Evolutionary conservation across 2,888 invertebrate genomes (phyloP).

Genomic region (Parnassius smintheus): DNA sequence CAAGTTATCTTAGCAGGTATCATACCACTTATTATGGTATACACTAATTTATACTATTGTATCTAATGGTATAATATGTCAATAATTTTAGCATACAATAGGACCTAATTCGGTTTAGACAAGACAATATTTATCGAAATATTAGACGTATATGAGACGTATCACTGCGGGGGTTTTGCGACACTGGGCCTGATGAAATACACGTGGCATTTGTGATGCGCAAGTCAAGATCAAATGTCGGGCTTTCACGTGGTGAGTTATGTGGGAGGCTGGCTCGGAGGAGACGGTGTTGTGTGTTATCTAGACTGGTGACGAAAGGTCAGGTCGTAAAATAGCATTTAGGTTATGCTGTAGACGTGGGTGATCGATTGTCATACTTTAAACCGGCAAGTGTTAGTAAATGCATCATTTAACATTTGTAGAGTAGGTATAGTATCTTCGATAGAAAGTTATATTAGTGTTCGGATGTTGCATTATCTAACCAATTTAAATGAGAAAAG

Average conservation of each 20-base stretch:
- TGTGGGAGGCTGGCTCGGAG: conserved; percentile 17
- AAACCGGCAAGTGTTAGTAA: too few relatives aligned
- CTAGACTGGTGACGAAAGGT: not conserved
- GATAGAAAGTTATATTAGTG: too few relatives aligned
- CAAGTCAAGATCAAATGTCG: conserved; percentile 50
- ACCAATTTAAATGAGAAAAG: too few relatives aligned
- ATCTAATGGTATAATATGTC: too few relatives aligned
- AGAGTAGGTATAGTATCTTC: too few relatives aligned
- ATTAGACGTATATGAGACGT: conserved; percentile 29
- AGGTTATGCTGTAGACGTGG: not conserved
- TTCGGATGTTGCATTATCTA: too few relatives aligned
- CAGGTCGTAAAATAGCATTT: not conserved
- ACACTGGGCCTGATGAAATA: conserved; percentile 43
- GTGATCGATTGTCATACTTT: not conserved
- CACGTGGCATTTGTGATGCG: conserved; percentile 46
- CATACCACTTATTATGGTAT: too few relatives aligned
- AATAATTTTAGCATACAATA: conserved; percentile 2
- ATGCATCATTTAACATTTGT: too few relatives aligned
- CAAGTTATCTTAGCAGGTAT: too few relatives aligned
- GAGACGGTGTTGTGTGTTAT: not conserved
- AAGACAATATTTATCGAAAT: conserved; percentile 9
- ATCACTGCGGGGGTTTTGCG: conserved; percentile 28
- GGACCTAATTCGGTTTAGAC: not conserved
- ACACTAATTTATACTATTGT: too few relatives aligned
- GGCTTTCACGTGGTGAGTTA: conserved; percentile 43